A percentile compares a stretch with the other conserved stretches of the same genome.
Conservation (phyloP, 2,797 vertebrate genomes). For the Platalea minor region DNA sequence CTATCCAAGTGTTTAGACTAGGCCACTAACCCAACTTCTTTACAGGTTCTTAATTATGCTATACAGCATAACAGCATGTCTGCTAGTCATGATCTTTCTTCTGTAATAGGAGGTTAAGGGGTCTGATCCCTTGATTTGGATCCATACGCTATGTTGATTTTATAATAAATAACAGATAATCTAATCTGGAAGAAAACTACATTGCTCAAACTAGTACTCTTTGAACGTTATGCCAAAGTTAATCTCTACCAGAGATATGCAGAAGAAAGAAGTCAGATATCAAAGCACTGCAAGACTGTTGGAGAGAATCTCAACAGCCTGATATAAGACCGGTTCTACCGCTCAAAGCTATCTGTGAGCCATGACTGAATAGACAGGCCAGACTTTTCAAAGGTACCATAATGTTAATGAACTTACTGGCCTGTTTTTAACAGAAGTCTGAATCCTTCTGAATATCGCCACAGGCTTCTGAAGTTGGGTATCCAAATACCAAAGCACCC, state of each 20-base stretch:
- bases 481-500: not conserved
- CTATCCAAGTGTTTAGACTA: not conserved
- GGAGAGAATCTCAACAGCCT: not conserved
- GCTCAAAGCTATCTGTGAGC: not conserved
- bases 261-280: conserved; percentile 11
- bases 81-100: not conserved
- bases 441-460: not conserved
- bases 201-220: not conserved
- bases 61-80: not conserved
- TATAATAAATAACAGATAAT: not conserved
- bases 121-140: not conserved
- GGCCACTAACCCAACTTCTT: not conserved
- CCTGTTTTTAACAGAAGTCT: not conserved
- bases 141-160: not conserved
- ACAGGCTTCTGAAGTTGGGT: not conserved
- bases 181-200: not conserved
- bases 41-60: not conserved
- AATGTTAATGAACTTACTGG: not conserved
- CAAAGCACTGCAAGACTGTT: not conserved
- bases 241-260: not conserved
- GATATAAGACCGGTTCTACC: not conserved
- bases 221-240: not conserved
- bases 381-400: not conserved
- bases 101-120: not conserved
- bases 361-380: not conserved